Evolutionary conservation across 2,888 invertebrate genomes (phyloP), one percentile per base, ranked within the genome.

Genomic region (Harpalus rufipes): DNA sequence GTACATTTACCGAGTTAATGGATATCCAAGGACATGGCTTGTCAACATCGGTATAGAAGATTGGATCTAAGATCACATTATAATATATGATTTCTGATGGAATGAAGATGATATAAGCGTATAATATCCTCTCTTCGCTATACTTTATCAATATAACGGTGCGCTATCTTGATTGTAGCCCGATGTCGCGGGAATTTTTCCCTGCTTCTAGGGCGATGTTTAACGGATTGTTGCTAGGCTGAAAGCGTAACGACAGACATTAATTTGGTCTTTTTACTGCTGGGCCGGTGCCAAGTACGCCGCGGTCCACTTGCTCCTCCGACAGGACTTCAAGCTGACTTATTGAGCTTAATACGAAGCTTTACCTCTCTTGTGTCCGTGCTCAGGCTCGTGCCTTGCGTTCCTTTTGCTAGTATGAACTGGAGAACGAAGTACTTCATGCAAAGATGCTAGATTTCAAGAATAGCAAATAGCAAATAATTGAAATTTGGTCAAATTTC

Each of bases 181-280:
- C 51, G 74, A 2, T 44, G 74, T 51, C 74, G 10, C 51, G 68
- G 14, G 68, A 12, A 74, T 74, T 72, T 76, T 78, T 78, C 32
- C 78, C n/a, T 8, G 58, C 25, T 78, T 32, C 76, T 72, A 18
- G 12, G 16, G 74, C 74, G 21, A 74, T 74, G 74, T 74, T 58
- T 82, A 72, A 83, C 83, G 76, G 61, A 83, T 83, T 59, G 82
- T 59, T 83, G 83, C 56, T 83, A 44, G 74, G 74, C 83, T 41
- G 56, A 83, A 59, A 83, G 18, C 83, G 83, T 83, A 83, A 83
- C 74, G 59, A 83, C 72, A 59, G 59, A 83, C 83, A 83, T 83
- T 83, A 74, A 76, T 83, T 83, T 83, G 61, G 59, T 83, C 81
- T 68, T 81, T 83, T 83, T 83, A 83, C 41, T 83, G 58, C 83